Percentiles rank a stretch among this genome's conserved stretches.
These are phyloP conservation scores for Hemiscyllium ocellatum DNA, from an alignment of 2,113 vertebrate genomes.

Conservation along the genomic window DNA sequence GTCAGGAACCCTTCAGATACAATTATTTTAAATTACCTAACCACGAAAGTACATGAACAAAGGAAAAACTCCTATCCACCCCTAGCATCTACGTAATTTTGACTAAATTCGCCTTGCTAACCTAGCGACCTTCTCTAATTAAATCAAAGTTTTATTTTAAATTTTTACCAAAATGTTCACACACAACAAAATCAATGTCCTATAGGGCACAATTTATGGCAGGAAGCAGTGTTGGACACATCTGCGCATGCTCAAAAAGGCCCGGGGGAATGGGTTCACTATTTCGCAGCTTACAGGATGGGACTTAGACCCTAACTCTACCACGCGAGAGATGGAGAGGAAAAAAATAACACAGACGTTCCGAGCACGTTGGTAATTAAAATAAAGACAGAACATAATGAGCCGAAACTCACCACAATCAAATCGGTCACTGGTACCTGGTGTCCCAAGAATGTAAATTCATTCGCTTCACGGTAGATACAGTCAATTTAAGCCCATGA, in stretches of 20 bases:
- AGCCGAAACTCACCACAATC: neutral
- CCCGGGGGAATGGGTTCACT: neutral
- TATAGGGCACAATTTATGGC: neutral
- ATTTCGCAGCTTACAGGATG: neutral
- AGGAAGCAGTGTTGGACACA: neutral
- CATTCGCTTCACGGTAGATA: neutral
- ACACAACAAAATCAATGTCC: slow-evolving; percentile 3
- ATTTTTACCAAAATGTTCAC: neutral
- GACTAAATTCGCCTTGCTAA: neutral
- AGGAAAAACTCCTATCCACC: neutral
- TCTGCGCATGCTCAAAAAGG: neutral
- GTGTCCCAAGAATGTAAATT: neutral
- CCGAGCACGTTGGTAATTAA: neutral
- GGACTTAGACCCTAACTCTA: neutral
- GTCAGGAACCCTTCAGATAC: neutral
- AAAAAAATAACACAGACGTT: neutral
- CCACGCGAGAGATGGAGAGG: neutral
- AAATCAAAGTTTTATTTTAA: neutral
- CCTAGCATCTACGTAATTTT: neutral
- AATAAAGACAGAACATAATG: neutral
- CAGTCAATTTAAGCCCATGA: neutral
- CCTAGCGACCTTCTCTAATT: neutral
- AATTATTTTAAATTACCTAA: neutral
- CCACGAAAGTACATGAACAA: no score
- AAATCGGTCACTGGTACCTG: neutral